A percentile compares a stretch with the other conserved stretches of the same genome.
phyloP scores from a whole-genome alignment of 2,888 invertebrate genomes.

The Adela reaumurella region DNA sequence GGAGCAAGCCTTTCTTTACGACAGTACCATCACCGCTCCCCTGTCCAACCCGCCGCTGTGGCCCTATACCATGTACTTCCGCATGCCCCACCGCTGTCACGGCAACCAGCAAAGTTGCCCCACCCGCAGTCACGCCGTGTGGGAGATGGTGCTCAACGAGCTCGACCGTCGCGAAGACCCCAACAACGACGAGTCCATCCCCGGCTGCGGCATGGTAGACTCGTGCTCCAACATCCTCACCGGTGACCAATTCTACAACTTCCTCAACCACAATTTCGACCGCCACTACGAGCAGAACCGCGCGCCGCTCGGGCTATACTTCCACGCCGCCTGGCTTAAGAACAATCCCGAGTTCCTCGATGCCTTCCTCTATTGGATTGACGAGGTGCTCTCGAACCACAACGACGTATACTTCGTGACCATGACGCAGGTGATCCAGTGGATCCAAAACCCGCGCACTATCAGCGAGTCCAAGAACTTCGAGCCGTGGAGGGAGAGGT shows the following conservation, averaged over 20 bases:
- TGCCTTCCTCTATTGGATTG: slow-evolving; percentile 91
- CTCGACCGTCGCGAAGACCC: slow-evolving; percentile 89
- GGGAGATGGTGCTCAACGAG: slow-evolving; percentile 97
- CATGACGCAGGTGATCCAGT: slow-evolving; percentile 94
- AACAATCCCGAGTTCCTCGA: slow-evolving; percentile 91
- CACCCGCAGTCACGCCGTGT: slow-evolving; percentile 88
- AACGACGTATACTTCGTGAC: slow-evolving; percentile 92
- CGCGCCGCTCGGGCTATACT: slow-evolving; percentile 84
- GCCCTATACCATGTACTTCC: slow-evolving; percentile 98
- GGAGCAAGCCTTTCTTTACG: slow-evolving; percentile 91
- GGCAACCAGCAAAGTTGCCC: slow-evolving; percentile 90
- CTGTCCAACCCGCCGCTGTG: slow-evolving; percentile 89
- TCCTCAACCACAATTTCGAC: slow-evolving; percentile 90
- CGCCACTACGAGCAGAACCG: slow-evolving; percentile 88
- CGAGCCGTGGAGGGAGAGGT: slow-evolving; percentile 93
- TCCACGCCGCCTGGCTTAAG: slow-evolving; percentile 92
- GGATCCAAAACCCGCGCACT: slow-evolving; percentile 91
- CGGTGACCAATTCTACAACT: slow-evolving; percentile 92
- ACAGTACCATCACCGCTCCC: slow-evolving; percentile 91
- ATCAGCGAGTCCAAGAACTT: slow-evolving; percentile 84
- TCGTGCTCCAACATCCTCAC: slow-evolving; percentile 90
- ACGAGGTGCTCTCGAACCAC: slow-evolving; percentile 79
- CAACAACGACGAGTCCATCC: slow-evolving; percentile 80
- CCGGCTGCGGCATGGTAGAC: slow-evolving; percentile 93
- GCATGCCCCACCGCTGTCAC: slow-evolving; percentile 92